Percentiles rank a stretch among this genome's conserved stretches.
Conservation (phyloP, 2,797 vertebrate species). For the Danio albolineatus region DNA sequence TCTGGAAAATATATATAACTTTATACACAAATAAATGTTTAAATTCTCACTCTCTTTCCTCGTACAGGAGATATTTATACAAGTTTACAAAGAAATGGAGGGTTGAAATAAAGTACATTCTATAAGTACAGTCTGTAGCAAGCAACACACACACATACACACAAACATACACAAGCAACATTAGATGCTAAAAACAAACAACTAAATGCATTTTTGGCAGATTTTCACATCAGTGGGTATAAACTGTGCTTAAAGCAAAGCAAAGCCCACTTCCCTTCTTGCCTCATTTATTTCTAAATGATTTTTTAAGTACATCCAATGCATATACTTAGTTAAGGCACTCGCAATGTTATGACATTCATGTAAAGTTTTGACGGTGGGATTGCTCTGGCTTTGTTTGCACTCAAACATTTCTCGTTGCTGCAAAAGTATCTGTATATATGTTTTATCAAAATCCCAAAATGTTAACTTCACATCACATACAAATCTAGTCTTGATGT, state of each 20-base stretch:
- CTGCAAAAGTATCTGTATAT: slow-evolving; percentile 11
- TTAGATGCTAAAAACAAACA: slow-evolving; percentile 39
- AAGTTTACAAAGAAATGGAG: slow-evolving; percentile 79
- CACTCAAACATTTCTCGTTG: slow-evolving; percentile 27
- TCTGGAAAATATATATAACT: slow-evolving; percentile 86
- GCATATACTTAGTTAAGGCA: slow-evolving; percentile 54
- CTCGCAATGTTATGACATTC: slow-evolving; percentile 66
- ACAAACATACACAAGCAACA: slow-evolving; percentile 31
- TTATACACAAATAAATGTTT: slow-evolving; percentile 95
- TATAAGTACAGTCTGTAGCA: slow-evolving; percentile 83
- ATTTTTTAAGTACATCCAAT: no score
- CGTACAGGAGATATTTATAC: slow-evolving; percentile 94
- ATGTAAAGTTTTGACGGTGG: slow-evolving; percentile 66
- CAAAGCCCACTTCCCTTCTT: slow-evolving; percentile 55
- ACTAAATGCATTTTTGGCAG: slow-evolving; percentile 45
- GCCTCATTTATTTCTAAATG: slow-evolving; percentile 16
- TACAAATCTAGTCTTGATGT: background rate
- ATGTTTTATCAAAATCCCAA: slow-evolving; percentile 12
- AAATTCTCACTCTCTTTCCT: slow-evolving; percentile 89
- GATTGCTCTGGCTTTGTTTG: slow-evolving; percentile 55
- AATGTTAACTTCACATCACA: slow-evolving; percentile 3
- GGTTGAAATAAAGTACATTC: slow-evolving; percentile 85
- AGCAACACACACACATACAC: slow-evolving; percentile 69
- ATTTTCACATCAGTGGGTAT: slow-evolving; percentile 61
- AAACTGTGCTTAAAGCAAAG: slow-evolving; percentile 61